Percentiles rank a stretch among this genome's conserved stretches.
These are phyloP conservation scores for Pseudomyrmex gracilis DNA, from an alignment of 1,140 invertebrate genomes.

Conservation along the genomic window DNA sequence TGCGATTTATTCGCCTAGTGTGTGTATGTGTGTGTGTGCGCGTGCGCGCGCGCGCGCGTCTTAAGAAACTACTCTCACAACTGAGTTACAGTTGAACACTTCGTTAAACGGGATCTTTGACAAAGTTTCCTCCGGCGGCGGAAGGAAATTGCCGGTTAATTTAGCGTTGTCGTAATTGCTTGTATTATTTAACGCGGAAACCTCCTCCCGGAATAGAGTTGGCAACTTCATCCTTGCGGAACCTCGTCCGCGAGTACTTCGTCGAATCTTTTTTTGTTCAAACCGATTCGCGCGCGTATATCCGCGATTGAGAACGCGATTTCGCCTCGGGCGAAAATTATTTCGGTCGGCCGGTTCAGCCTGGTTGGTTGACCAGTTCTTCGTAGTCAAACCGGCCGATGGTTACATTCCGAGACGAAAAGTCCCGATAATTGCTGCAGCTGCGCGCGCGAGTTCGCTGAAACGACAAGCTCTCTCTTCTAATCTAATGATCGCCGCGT, in stretches of 20 bases:
- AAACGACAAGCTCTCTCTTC: not conserved
- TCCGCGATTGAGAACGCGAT: not conserved
- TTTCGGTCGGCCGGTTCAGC: constrained; percentile 13
- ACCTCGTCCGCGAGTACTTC: constrained; percentile 24
- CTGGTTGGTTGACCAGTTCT: not conserved
- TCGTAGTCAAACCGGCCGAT: constrained; percentile 20
- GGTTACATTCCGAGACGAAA: constrained; percentile 14
- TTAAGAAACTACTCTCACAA: not conserved
- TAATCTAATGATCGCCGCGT: not conserved
- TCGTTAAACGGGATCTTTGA: not conserved
- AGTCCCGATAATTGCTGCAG: constrained; percentile 16
- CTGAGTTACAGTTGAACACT: not conserved
- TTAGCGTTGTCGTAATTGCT: not conserved
- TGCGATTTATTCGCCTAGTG: too few relatives aligned
- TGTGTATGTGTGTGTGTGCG: too few relatives aligned
- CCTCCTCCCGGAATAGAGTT: not conserved
- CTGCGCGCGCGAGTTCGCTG: not conserved
- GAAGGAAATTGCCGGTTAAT: constrained; percentile 3
- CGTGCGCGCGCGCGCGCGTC: too few relatives aligned
- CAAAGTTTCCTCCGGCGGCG: not conserved
- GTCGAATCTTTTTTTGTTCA: not conserved
- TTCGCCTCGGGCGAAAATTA: constrained; percentile 5
- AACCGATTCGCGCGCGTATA: constrained; percentile 1
- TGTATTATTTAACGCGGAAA: constrained; percentile 1
- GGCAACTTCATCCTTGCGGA: not conserved